These are phyloP conservation scores for Liopterus haemorrhoidalis DNA, from an alignment of 2,888 invertebrate species.

Conservation along the genomic window DNA sequence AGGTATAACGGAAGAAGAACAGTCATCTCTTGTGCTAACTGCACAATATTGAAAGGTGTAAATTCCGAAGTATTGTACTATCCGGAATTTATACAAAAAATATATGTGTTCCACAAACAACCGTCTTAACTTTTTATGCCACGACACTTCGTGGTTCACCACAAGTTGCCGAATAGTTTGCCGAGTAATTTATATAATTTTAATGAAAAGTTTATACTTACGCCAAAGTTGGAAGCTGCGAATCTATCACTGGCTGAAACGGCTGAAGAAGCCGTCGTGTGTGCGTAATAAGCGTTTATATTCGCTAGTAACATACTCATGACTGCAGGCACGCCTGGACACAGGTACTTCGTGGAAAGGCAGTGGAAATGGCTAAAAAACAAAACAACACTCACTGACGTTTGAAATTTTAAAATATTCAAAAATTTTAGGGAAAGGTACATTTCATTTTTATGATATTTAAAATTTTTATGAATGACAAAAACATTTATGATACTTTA, in stretches of 20 bases:
- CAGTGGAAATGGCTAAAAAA: slow-evolving; percentile 93
- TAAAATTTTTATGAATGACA: background rate
- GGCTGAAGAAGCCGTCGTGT: slow-evolving; percentile 94
- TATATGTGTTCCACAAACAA: too few relatives aligned
- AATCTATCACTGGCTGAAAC: slow-evolving; percentile 99
- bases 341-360: slow-evolving; percentile 96
- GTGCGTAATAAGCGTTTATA: slow-evolving; percentile 99
- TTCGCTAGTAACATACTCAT: slow-evolving; percentile 98
- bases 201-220: slow-evolving; percentile 48
- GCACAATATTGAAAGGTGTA: too few relatives aligned
- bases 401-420: slow-evolving; percentile 1
- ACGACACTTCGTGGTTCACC: background rate
- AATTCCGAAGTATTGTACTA: background rate
- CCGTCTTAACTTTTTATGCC: background rate
- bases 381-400: slow-evolving; percentile 6
- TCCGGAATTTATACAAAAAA: too few relatives aligned
- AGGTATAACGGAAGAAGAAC: too few relatives aligned
- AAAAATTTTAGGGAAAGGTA: background rate
- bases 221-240: slow-evolving; percentile 99
- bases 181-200: slow-evolving; percentile 2
- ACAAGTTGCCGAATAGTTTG: background rate
- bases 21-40: too few relatives aligned
- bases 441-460: background rate
- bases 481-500: too few relatives aligned
- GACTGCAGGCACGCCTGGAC: slow-evolving; percentile 97